Conservation (phyloP, 2,888 invertebrate genomes). For the Troglohyphantes excavatus region DNA sequence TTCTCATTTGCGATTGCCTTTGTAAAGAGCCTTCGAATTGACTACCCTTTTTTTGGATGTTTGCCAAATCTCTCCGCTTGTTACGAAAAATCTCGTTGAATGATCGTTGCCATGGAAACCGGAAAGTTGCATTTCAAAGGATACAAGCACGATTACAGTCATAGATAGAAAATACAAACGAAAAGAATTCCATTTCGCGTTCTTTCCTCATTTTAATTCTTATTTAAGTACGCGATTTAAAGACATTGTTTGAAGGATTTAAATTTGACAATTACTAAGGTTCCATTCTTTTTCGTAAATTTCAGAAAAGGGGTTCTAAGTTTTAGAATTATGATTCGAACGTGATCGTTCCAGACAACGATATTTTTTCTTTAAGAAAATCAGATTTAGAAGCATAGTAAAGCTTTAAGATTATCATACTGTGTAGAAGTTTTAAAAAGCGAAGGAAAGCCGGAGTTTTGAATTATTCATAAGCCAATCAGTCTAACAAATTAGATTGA, state of each 20-base stretch:
- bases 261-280: constrained; percentile 51
- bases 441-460: constrained; percentile 37
- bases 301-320: constrained; percentile 16
- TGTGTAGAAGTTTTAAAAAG: constrained; percentile 13
- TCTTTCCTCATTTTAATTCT: constrained; percentile 37
- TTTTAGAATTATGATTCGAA: constrained; percentile 28
- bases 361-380: constrained; percentile 27
- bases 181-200: constrained; percentile 3
- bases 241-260: constrained; percentile 52
- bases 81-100: constrained; percentile 61
- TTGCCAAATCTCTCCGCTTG: constrained; percentile 58
- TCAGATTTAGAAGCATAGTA: constrained; percentile 20
- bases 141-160: constrained; percentile 42
- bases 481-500: constrained; percentile 72
- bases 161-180: constrained; percentile 10
- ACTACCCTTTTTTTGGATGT: constrained; percentile 56
- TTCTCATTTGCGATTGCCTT: background rate
- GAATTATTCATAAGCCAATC: constrained; percentile 75
- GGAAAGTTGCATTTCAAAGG: constrained; percentile 32
- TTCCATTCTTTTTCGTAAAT: background rate
- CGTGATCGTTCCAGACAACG: background rate
- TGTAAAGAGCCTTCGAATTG: constrained; percentile 22
- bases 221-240: constrained; percentile 26
- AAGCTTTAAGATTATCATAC: constrained; percentile 28
- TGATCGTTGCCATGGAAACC: constrained; percentile 49